These are phyloP conservation scores for Passer montanus DNA, from an alignment of 2,113 vertebrate genomes.

Conservation along the genomic window DNA sequence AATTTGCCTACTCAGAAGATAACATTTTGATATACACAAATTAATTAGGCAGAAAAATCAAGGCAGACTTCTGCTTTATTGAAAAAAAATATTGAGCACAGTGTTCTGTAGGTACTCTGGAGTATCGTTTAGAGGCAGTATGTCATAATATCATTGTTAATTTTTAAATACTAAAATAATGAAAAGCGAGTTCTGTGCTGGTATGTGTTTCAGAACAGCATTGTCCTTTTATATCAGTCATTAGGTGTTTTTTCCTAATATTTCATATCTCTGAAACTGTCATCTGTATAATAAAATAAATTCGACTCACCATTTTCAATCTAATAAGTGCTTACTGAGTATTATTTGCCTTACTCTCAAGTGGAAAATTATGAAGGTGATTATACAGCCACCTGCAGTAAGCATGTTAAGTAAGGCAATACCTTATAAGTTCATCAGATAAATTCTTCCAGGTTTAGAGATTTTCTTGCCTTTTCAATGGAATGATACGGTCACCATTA, in stretches of 20 bases:
- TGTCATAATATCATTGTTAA: not conserved
- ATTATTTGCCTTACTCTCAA: slow-evolving; percentile 29
- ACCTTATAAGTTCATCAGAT: not conserved
- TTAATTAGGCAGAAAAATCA: slow-evolving; percentile 55
- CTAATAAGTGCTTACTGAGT: slow-evolving; percentile 32
- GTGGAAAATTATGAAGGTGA: slow-evolving; percentile 32
- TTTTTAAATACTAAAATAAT: slow-evolving; percentile 6
- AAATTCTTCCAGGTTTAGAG: not conserved
- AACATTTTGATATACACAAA: slow-evolving; percentile 50
- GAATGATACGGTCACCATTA: not conserved
- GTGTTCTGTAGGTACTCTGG: not conserved
- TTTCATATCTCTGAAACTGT: slow-evolving; percentile 19
- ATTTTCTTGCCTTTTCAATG: slow-evolving; percentile 14
- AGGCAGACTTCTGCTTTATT: slow-evolving; percentile 14
- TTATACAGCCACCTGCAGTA: slow-evolving; percentile 11
- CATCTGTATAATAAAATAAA: slow-evolving; percentile 17
- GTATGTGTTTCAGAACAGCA: not conserved
- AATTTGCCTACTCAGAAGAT: slow-evolving; percentile 38
- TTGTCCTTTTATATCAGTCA: slow-evolving; percentile 19
- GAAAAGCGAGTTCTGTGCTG: not conserved
- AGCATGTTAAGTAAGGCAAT: slow-evolving; percentile 15
- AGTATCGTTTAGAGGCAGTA: not conserved
- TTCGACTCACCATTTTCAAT: slow-evolving; percentile 21
- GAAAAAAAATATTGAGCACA: not conserved
- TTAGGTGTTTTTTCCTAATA: slow-evolving; percentile 41